Conservation (phyloP, 2,113 vertebrate genomes). For the Hemicordylus capensis region DNA sequence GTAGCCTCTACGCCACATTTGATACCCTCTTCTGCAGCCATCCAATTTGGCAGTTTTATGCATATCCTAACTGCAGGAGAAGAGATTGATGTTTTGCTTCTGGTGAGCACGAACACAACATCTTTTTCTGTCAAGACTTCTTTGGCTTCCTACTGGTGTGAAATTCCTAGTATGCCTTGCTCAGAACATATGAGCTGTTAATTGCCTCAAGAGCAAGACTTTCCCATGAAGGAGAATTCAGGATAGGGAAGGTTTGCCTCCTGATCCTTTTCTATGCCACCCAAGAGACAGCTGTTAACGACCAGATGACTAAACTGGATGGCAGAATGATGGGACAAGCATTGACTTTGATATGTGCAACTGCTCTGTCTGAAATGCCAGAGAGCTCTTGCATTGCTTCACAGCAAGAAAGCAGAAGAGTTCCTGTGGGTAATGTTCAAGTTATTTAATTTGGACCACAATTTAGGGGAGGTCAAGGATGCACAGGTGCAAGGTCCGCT, state of each 20-base stretch:
- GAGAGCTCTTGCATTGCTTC: slow-evolving; percentile 38
- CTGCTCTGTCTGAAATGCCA: slow-evolving; percentile 48
- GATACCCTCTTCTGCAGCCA: rapidly evolving
- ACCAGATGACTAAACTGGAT: slow-evolving; percentile 56
- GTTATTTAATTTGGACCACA: background rate
- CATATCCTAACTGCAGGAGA: background rate
- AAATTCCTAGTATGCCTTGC: slow-evolving; percentile 29
- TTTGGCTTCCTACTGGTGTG: slow-evolving; percentile 13
- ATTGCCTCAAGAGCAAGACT: slow-evolving; percentile 36
- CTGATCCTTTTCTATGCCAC: slow-evolving; percentile 28
- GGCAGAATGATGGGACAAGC: slow-evolving; percentile 43
- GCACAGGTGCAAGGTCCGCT: background rate
- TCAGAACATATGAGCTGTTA: slow-evolving; percentile 44
- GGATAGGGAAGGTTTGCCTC: slow-evolving; percentile 29
- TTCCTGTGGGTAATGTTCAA: background rate
- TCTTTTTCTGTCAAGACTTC: background rate
- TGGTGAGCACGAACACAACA: background rate
- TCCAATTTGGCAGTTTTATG: background rate
- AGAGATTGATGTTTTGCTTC: background rate
- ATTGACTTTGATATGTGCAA: slow-evolving; percentile 44
- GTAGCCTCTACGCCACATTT: background rate
- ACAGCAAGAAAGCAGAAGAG: slow-evolving; percentile 1
- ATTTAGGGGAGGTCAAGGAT: background rate
- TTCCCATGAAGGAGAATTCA: slow-evolving; percentile 60
- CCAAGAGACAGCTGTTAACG: slow-evolving; percentile 61